Base-by-base conservation (phyloP, 2,797 vertebrate genomes). In the Liparis tanakae region DNA sequence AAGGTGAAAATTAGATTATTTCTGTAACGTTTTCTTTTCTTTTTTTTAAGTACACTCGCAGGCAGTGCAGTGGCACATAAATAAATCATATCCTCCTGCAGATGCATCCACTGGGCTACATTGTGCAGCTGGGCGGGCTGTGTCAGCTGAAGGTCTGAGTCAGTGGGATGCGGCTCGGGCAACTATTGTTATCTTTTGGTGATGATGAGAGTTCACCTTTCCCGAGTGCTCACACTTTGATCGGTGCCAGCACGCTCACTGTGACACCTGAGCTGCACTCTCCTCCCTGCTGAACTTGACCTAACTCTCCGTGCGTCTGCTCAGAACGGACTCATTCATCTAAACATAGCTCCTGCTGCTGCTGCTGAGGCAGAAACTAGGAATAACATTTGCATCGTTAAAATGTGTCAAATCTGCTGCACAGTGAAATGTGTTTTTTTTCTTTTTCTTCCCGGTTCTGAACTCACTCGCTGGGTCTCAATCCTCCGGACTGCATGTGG, bases 391-490 rank as follows among this genome's bases (percentile, higher is more conserved):
- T 66, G 36, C 39, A 43, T 30, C 5, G 8, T 15, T 25, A 64
- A 44, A 20, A 67, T 1, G 34, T 72, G 62, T 74, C 67, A 33
- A 44, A 75, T 76, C 34, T 59, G 66, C 56, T 61, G 43, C 51
- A 62, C n/a, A 33, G 59, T 59, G 36, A 71, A 56, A 76, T 44
- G 58, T 59, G 25, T 30, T 30, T 30, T 30, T 30, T 66, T 15
- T 2, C 5, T 36, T 17, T 63, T 62, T 8, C 41, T 54, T 5
- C 43, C 57, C 36, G 17, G 41, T 60, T 76, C 68, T 75, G 67
- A 93, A 99, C 98, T 99, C 96, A 99, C 98, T 98, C 98, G 95
- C 92, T 96, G 91, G 95, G 95, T 95, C 95, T 97, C 94, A 99
- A 93, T 94, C 97, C 97, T 94, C 97, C 98, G 36, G 97, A 96